Conservation (phyloP, 2,797 vertebrate species). For the Clamator glandarius region DNA sequence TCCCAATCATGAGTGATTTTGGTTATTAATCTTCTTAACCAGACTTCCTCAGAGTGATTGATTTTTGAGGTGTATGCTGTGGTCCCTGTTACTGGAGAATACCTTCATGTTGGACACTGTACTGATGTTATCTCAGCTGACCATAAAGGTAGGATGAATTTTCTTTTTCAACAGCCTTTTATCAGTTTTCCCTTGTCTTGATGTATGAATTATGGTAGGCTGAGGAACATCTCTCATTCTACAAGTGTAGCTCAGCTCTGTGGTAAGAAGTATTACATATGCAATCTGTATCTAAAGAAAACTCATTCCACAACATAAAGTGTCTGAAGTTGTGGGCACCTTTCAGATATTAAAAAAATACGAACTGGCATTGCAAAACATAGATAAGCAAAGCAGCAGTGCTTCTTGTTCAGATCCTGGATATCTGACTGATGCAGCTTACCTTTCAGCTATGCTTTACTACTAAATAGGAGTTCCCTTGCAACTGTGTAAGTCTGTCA, state of each 20-base stretch:
- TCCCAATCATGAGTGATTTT: neutral
- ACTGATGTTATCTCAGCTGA: neutral
- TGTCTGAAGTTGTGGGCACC: neutral
- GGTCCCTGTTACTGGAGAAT: neutral
- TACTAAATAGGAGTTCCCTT: neutral
- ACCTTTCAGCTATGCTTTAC: neutral
- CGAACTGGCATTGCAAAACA: neutral
- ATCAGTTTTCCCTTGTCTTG: neutral
- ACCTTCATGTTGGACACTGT: neutral
- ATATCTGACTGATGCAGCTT: neutral
- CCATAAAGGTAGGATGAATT: neutral
- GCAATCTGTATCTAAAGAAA: neutral
- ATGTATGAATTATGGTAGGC: neutral
- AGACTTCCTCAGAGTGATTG: neutral
- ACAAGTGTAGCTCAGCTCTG: neutral
- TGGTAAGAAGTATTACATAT: neutral
- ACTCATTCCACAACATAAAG: neutral
- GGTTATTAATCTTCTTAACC: neutral
- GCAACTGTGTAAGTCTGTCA: conserved; percentile 21
- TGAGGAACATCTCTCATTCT: neutral
- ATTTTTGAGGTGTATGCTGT: neutral
- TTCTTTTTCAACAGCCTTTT: neutral
- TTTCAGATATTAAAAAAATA: neutral
- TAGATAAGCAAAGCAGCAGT: neutral
- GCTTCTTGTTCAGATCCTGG: neutral